Evolutionary conservation across 2,113 vertebrate genomes (phyloP), one percentile per base, ranked within the genome.

Genomic region (Cromileptes altivelis): DNA sequence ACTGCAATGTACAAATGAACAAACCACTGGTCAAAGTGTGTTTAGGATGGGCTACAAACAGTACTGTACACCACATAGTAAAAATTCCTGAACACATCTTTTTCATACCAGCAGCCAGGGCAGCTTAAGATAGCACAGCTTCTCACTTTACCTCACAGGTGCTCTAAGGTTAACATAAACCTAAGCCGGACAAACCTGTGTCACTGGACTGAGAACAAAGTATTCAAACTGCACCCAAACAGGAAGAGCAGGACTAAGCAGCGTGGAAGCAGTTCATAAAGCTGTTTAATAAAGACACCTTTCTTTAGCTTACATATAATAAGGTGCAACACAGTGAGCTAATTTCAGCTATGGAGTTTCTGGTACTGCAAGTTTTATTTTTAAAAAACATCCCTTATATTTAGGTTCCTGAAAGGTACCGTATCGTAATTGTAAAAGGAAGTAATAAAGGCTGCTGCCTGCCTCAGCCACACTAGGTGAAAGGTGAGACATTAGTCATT

Each of bases 401-500:
- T 64, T 15, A 7, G 12, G 13, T 55, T 45, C n/a, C 33, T 52
- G 27, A 50, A 60, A 45, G 14, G 76, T 55, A 64, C 10, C 14
- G 19, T 55, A 64, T 12, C 14, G 19, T 19, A 23, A 21, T 18
- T 14, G 50, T 61, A 5, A 62, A 62, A 23, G 55, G 49, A 62
- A 58, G 79, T 63, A 37, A 0, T 63, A 40, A 6, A 69, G 33
- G 78, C 57, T 18, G 65, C 79, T 50, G 13, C 33, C 33, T 21
- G 49, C 2, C 0, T 53, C 68, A 78, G 33, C 4, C 67, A 75
- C 85, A 87, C 75, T 84, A 50, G 87, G 84, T 89, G 87, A 91
- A 85, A 90, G 89, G 80, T 88, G 53, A 90, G 15, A n/a, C 25
- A 25, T 84, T 56, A 63, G 21, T 86, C 67, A 71, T 21, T 60